Conservation (phyloP, 2,888 invertebrate genomes). For the Campoplex capitator region DNA sequence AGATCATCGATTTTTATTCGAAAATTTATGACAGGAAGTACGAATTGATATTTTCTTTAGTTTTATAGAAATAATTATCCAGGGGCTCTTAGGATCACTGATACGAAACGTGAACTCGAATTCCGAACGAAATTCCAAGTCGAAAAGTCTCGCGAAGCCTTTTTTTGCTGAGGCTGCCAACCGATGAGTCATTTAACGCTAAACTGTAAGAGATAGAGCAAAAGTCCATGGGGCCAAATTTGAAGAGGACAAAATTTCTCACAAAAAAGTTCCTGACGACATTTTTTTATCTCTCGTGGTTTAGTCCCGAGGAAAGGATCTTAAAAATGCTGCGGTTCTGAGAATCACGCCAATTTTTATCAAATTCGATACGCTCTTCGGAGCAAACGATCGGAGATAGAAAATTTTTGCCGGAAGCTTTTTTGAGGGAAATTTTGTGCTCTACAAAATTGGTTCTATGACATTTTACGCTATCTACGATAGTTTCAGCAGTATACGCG, state of each 20-base stretch:
- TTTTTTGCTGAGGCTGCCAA: too few relatives aligned
- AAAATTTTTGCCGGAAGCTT: neutral
- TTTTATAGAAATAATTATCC: conserved; percentile 8
- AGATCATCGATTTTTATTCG: neutral
- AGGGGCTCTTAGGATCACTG: neutral
- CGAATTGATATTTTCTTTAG: conserved; percentile 18
- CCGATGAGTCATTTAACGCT: too few relatives aligned
- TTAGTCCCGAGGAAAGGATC: neutral
- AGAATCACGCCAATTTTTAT: too few relatives aligned
- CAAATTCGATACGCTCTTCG: neutral
- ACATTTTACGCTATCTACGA: neutral
- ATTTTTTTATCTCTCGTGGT: neutral
- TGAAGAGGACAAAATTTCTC: neutral
- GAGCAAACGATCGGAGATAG: neutral
- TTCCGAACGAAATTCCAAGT: neutral
- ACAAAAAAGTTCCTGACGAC: neutral
- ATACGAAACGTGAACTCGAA: neutral
- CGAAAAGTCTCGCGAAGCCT: neutral
- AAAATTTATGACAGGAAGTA: conserved; percentile 9
- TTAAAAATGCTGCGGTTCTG: too few relatives aligned
- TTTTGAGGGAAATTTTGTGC: neutral
- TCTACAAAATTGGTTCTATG: too few relatives aligned
- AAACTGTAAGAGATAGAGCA: neutral
- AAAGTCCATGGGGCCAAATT: neutral
- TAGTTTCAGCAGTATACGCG: neutral